These are phyloP conservation scores for Glyptemys insculpta DNA, from an alignment of 2,797 vertebrate species.

Conservation along the genomic window DNA sequence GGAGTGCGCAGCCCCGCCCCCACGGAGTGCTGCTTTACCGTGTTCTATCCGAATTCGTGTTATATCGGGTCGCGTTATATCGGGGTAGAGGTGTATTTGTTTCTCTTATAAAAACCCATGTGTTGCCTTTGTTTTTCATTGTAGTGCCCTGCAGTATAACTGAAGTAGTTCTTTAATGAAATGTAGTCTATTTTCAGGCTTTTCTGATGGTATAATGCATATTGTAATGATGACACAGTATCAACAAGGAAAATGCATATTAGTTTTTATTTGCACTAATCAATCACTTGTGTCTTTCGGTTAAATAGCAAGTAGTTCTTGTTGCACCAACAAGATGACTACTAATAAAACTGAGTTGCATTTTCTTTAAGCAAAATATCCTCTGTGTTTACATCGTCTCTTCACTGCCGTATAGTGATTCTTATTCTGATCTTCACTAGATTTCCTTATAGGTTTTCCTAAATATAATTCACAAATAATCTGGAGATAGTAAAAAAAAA, in stretches of 20 bases:
- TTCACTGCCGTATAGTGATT: neutral
- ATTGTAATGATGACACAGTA: neutral
- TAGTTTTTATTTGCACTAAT: neutral
- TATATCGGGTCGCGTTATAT: too few relatives aligned
- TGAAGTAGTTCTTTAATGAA: conserved; percentile 26
- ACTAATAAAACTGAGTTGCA: neutral
- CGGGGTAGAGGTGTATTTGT: neutral
- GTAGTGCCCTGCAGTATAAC: conserved; percentile 56
- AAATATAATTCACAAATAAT: conserved; percentile 3
- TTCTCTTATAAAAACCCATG: neutral
- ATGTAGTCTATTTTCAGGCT: neutral
- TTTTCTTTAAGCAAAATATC: neutral
- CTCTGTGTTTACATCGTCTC: neutral
- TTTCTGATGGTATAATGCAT: neutral
- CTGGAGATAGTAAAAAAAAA: neutral
- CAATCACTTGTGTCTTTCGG: neutral
- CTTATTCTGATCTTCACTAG: conserved; percentile 33
- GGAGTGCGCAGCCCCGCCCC: too few relatives aligned
- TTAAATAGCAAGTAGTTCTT: neutral
- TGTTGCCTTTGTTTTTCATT: conserved; percentile 62
- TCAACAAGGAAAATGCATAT: neutral
- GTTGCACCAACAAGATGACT: neutral
- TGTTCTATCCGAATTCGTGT: too few relatives aligned
- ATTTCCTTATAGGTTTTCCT: neutral
- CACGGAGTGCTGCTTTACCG: too few relatives aligned